A percentile compares a stretch with the other conserved stretches of the same genome.
Conservation (phyloP, 2,113 vertebrate genomes). For the Pelodiscus sinensis region DNA sequence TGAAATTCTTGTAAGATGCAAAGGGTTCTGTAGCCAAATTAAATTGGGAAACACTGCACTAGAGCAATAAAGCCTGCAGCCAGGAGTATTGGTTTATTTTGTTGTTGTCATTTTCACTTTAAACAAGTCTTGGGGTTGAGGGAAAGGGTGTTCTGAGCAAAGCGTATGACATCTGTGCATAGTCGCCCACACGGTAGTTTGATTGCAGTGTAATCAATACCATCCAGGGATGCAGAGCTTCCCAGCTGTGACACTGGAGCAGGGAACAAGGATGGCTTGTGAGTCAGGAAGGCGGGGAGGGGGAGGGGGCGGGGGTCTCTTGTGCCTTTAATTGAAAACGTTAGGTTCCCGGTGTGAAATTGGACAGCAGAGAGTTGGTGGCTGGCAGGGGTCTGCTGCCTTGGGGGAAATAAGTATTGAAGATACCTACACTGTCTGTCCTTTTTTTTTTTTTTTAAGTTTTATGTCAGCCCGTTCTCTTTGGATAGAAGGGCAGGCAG, state of each 20-base stretch:
- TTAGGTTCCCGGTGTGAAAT: neutral
- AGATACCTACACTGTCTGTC: neutral
- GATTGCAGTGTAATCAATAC: rapidly evolving
- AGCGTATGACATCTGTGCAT: neutral
- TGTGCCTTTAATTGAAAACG: neutral
- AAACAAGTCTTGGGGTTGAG: neutral
- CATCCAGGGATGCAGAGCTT: neutral
- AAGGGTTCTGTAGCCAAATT: too few species aligned
- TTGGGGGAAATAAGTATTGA: neutral
- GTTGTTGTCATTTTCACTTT: neutral
- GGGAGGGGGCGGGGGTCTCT: neutral
- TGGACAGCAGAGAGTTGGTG: neutral
- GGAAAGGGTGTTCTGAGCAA: neutral
- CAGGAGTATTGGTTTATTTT: neutral
- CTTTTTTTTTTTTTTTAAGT: rapidly evolving
- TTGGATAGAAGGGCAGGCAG: neutral
- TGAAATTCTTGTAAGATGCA: too few species aligned
- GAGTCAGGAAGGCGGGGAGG: neutral
- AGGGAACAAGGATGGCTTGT: rapidly evolving
- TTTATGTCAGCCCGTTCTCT: neutral
- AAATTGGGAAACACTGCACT: neutral
- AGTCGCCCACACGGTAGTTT: rapidly evolving
- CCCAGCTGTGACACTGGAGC: neutral
- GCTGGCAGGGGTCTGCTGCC: neutral
- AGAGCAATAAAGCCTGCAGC: neutral